Evolutionary conservation across 2,113 vertebrate species (phyloP).

Genomic region (Sebastes fasciatus): DNA sequence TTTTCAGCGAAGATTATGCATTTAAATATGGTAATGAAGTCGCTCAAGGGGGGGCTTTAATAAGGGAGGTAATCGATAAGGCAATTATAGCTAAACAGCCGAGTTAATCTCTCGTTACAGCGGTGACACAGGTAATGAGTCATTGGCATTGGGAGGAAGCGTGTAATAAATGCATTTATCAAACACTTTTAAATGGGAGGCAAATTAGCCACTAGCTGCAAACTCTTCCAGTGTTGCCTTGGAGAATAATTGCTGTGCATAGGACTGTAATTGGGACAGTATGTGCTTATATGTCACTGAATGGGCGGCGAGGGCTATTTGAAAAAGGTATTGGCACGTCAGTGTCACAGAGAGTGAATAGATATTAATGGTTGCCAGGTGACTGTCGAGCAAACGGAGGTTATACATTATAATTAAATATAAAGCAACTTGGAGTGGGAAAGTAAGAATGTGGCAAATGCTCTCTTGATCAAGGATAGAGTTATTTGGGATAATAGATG

Average conservation of each 20-base stretch:
- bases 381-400: neutral
- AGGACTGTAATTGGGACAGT: slow-evolving; percentile 20
- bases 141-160: neutral
- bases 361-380: slow-evolving; percentile 37
- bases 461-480: neutral
- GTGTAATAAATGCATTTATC: slow-evolving; percentile 39
- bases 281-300: slow-evolving; percentile 22
- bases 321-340: slow-evolving; percentile 27
- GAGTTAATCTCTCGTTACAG: slow-evolving; percentile 50
- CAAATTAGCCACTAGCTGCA: slow-evolving; percentile 31
- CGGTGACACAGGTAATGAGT: slow-evolving; percentile 46
- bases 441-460: neutral
- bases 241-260: slow-evolving; percentile 21
- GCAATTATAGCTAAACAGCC: slow-evolving; percentile 61
- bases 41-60: slow-evolving; percentile 49
- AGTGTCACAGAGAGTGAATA: slow-evolving; percentile 25
- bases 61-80: slow-evolving; percentile 65
- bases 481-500: neutral
- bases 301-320: neutral
- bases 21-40: slow-evolving; percentile 65
- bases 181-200: slow-evolving; percentile 29
- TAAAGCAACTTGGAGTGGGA: neutral
- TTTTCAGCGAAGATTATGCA: slow-evolving; percentile 27
- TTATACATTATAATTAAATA: neutral
- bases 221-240: slow-evolving; percentile 32